phyloP scores from a whole-genome alignment of 2,888 invertebrate genomes.

The Prostheceraeus crozeri region DNA sequence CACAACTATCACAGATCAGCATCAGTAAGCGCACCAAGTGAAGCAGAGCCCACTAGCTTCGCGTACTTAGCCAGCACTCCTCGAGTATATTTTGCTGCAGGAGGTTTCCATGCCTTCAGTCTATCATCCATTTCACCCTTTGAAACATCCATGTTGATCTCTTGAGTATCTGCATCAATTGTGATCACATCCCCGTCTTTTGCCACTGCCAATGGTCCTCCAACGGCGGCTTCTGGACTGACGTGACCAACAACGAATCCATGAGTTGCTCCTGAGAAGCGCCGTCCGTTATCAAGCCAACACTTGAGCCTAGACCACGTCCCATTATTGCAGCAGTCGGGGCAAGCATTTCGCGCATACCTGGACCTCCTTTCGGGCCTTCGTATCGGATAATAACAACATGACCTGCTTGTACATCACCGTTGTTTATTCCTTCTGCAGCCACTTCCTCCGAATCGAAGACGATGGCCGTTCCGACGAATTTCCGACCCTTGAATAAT shows the following conservation, averaged over 20 bases:
- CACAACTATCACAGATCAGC: neutral
- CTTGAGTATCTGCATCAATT: conserved; percentile 15
- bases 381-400: conserved; percentile 39
- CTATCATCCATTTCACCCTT: conserved; percentile 12
- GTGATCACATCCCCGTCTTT: conserved; percentile 30
- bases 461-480: conserved; percentile 31
- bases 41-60: conserved; percentile 21
- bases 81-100: neutral
- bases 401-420: conserved; percentile 30
- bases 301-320: conserved; percentile 26
- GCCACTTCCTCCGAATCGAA: conserved; percentile 37
- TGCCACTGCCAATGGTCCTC: conserved; percentile 29
- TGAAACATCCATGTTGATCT: neutral
- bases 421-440: conserved; percentile 28
- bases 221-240: conserved; percentile 33
- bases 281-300: conserved; percentile 35
- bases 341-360: conserved; percentile 39
- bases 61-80: conserved; percentile 33
- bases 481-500: conserved; percentile 30
- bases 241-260: conserved; percentile 37
- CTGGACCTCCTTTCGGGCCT: conserved; percentile 39
- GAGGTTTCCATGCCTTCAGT: conserved; percentile 13
- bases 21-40: conserved; percentile 14
- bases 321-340: conserved; percentile 33
- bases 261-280: conserved; percentile 35